Base-by-base conservation (phyloP, 2,888 invertebrate genomes). In the Lycaena phlaeas region DNA sequence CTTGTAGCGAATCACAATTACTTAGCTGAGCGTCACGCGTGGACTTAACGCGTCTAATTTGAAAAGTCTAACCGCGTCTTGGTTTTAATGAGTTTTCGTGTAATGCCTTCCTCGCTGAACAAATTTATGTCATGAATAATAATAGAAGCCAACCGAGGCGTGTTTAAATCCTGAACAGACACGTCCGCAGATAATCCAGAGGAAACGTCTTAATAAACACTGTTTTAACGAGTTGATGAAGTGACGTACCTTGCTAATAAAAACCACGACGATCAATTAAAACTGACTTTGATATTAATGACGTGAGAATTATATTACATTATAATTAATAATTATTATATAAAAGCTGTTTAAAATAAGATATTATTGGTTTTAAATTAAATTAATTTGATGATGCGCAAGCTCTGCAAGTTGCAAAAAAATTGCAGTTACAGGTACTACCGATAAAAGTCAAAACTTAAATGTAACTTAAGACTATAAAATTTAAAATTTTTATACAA, bases 91-190 rank as follows among this genome's bases (percentile, higher is more conserved):
- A 82, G 81, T 82, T 82, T 81, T 76, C 78, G 70, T 70, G 74
- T 79, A 81, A 79, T 77, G 71, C 77, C 73, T 75, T 70, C 74
- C 71, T 68, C 67, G 70, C 68, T 56, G 64, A 68, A 70, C 71
- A 77, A 79, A 81, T 82, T 81, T 78, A 77, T 77, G 79, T 76
- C 79, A 79, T 82, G 81, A 81, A 82, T 79, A 79, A 79, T 79
- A 79, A 79, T 73, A 75, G 69, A 68, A 55, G 72, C 58, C 71
- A 68, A 73, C 67, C 66, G 67, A 69, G 65, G 64, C 71, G 62
- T 73, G 74, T 73, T 76, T 71, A 77, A 78, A 78, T 77, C 77
- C 68, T 63, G 57, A 63, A 64, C 64, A 70, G 68, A 72, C 73
- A 74, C 75, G 76, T 70, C 70, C 60, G 56, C 52, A 53, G 68